Base-by-base conservation (phyloP, 2,113 vertebrate genomes). In the Progne subis region DNA sequence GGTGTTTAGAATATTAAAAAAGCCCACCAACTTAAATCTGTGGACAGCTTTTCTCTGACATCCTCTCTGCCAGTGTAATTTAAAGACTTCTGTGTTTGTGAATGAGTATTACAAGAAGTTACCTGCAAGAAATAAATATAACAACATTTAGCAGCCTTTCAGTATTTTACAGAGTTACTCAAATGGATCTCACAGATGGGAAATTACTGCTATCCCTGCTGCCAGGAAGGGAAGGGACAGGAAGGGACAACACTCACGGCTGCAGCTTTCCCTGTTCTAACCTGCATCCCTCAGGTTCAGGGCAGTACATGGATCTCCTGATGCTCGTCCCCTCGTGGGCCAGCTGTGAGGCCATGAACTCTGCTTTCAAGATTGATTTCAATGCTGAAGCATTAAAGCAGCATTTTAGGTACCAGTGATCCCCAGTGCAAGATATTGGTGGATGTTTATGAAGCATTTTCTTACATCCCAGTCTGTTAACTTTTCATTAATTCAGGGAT, bases 391-490 rank as follows among this genome's bases (percentile, higher is more conserved):
- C 71, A 90, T 93, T 90, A 92, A 93, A 94, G 79, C 60, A 86
- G n/a, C 28, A n/a, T 88, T 93, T 93, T 56, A 64, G 83, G 71
- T 83, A 94, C 79, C 82, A 68, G 76, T 29, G 88, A 83, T 92
- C 86, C 95, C 95, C 52, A 57, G 86, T 84, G 86, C 8, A 50
- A 94, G 80, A 90, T 94, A 71, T 6, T 52, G 57, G 76, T 75
- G 82, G 82, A 86, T 94, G 79, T 91, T 94, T 96, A 93, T 83
- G 88, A 93, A 86, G 72, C 90, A 71, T 92, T 96, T 96, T 78
- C 90, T 78, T 64, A 34, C 16, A 81, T 72, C 57, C 25, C 79
- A 92, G 85, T n/a, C 82, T 93, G 88, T 92, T 95, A 92, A 90
- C 60, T 93, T 94, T 90, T 78, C 90, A 88, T 95, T 95, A 92